These are phyloP conservation scores for Serinus canaria DNA, from an alignment of 2,113 vertebrate genomes.

Conservation along the genomic window DNA sequence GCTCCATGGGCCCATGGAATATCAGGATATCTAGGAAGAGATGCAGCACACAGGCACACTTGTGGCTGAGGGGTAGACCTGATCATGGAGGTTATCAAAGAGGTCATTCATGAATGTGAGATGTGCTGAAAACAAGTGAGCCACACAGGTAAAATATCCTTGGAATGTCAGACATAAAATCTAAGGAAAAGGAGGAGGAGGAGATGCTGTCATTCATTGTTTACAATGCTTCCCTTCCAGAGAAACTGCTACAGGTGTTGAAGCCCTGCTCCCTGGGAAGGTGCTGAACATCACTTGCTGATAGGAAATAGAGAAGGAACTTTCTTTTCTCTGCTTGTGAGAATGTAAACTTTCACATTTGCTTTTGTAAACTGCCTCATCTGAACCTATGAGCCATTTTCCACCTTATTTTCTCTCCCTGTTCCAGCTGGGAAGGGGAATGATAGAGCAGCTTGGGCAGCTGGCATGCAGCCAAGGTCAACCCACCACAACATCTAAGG, in stretches of 20 bases:
- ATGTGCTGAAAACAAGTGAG: accelerated
- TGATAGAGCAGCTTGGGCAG: neutral
- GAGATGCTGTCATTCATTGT: neutral
- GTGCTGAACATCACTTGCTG: neutral
- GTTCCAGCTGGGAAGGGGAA: neutral
- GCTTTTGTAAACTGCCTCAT: neutral
- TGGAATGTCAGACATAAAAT: neutral
- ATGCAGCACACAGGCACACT: neutral
- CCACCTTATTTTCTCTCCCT: neutral
- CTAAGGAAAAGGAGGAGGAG: neutral
- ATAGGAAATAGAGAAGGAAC: neutral
- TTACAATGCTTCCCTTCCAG: neutral
- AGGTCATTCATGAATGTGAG: neutral
- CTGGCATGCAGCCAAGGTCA: neutral
- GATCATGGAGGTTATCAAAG: too few relatives aligned
- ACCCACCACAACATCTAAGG: neutral
- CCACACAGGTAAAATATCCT: neutral
- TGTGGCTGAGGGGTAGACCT: neutral
- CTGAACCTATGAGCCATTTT: accelerated
- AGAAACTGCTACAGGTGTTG: accelerated
- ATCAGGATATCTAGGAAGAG: neutral
- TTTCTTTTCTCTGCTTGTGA: neutral
- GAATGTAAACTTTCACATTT: neutral
- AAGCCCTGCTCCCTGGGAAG: neutral
- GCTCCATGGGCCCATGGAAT: neutral